Conservation (phyloP, 2,113 vertebrate genomes). For the Apus apus region DNA sequence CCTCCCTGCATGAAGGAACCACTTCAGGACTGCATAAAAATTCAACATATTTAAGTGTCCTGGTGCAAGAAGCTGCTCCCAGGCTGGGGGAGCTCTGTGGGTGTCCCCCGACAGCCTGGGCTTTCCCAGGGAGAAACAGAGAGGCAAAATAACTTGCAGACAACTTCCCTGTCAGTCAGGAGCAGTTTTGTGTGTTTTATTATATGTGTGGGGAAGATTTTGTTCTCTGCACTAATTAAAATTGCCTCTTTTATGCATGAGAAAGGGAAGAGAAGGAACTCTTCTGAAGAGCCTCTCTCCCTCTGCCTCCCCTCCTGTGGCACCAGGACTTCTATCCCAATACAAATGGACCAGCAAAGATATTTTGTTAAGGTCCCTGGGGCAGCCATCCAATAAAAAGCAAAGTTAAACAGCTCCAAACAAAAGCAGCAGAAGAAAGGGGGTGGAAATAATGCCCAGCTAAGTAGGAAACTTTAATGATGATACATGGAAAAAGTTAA, state of each 20-base stretch:
- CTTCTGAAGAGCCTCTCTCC: not conserved
- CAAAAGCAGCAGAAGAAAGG: constrained; percentile 23
- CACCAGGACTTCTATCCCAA: not conserved
- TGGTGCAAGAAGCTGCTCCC: rapidly evolving
- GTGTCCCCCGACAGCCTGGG: not conserved
- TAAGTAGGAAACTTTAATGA: constrained; percentile 40
- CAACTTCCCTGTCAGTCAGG: not conserved
- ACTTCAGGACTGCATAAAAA: not conserved
- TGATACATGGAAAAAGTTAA: constrained; percentile 53
- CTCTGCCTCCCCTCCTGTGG: not conserved
- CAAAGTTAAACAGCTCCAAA: constrained; percentile 34
- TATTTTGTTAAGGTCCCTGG: not conserved
- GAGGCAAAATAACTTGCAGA: not conserved
- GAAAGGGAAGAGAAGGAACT: not conserved
- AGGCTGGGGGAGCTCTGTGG: not conserved
- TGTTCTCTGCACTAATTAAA: not conserved
- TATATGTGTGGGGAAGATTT: rapidly evolving
- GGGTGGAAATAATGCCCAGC: not conserved
- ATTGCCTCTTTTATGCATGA: not conserved
- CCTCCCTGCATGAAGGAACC: not conserved
- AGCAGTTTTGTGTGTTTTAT: not conserved
- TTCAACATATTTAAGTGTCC: not conserved
- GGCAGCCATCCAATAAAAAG: constrained; percentile 9
- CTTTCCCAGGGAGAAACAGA: not conserved
- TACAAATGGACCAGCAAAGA: not conserved